Percentiles rank a stretch among this genome's conserved stretches.
phyloP scores from a whole-genome alignment of 2,113 vertebrate genomes.

The Myotis yumanensis region DNA sequence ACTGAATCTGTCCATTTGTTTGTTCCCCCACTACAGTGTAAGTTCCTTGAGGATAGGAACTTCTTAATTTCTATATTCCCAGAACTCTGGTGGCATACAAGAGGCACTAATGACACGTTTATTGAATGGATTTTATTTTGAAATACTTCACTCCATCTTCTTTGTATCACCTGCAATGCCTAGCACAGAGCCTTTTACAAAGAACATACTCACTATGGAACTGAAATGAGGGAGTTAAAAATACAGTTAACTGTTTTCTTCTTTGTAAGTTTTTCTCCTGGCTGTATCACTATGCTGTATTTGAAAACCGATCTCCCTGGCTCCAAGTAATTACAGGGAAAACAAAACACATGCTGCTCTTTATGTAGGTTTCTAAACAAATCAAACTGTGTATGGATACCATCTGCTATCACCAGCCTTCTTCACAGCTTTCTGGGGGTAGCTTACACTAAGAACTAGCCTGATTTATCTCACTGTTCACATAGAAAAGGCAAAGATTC shows the following conservation, averaged over 20 bases:
- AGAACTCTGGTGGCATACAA: neutral
- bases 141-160: neutral
- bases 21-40: neutral
- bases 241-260: neutral
- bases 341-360: slow-evolving; percentile 78
- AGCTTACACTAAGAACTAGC: slow-evolving; percentile 16
- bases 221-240: neutral
- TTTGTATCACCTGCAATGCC: neutral
- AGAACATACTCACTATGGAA: neutral
- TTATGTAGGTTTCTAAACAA: slow-evolving; percentile 75
- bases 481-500: slow-evolving; percentile 19
- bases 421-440: slow-evolving; percentile 33
- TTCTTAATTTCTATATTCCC: neutral
- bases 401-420: slow-evolving; percentile 72
- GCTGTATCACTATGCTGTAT: slow-evolving; percentile 23
- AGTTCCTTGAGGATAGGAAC: neutral
- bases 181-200: neutral
- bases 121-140: neutral
- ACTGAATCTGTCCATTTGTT: neutral
- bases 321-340: slow-evolving; percentile 76
- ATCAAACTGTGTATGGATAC: slow-evolving; percentile 57
- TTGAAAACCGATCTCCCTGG: slow-evolving; percentile 70
- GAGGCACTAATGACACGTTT: neutral
- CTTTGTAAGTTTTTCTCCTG: slow-evolving; percentile 42
- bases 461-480: slow-evolving; percentile 37